A percentile compares a stretch with the other conserved stretches of the same genome.
Conservation (phyloP, 2,113 vertebrate genomes). For the Corydoras sp. region DNA sequence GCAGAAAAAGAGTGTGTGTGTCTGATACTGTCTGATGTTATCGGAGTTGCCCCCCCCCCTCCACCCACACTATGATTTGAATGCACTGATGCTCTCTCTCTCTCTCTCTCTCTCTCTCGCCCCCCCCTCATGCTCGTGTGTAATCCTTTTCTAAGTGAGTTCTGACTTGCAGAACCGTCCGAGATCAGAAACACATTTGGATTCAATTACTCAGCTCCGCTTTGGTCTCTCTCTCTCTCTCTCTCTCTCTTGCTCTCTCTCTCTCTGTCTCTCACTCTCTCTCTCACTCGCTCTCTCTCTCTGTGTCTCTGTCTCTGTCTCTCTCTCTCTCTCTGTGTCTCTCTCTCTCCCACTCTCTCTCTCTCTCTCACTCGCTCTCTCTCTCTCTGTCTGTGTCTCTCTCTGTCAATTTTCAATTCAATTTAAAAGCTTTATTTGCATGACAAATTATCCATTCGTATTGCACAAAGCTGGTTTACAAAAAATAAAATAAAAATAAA, state of each 20-base stretch:
- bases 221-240: slow-evolving; percentile 18
- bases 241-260: too few species aligned
- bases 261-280: not conserved
- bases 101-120: slow-evolving; percentile 1
- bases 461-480: too few species aligned
- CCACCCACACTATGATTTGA: too few species aligned
- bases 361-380: not conserved
- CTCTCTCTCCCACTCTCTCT: not conserved
- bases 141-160: slow-evolving; percentile 18
- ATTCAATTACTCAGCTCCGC: slow-evolving; percentile 32
- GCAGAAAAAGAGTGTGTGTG: too few species aligned
- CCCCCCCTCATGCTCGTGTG: not conserved
- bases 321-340: too few species aligned
- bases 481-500: too few species aligned
- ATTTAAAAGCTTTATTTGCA: too few species aligned
- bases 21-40: too few species aligned
- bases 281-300: not conserved
- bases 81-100: not conserved
- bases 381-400: not conserved
- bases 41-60: too few species aligned
- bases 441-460: too few species aligned
- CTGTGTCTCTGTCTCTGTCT: not conserved
- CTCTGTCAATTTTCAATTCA: too few species aligned
- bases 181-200: slow-evolving; percentile 41
- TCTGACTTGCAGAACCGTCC: slow-evolving; percentile 2